These are phyloP conservation scores for Villa cingulata DNA, from an alignment of 2,888 invertebrate genomes.

Conservation along the genomic window DNA sequence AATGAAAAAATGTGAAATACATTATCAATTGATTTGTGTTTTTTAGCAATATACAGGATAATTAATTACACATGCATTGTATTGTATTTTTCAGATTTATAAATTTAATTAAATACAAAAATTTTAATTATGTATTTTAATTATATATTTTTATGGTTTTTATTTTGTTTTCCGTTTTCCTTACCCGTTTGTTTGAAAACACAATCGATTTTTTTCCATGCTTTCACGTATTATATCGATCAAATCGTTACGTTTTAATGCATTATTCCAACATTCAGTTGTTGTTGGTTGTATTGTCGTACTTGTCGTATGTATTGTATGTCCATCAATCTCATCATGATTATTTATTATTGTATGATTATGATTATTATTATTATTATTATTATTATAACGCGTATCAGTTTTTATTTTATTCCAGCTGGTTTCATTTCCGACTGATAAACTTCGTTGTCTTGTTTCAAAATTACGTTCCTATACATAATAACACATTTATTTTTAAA, in stretches of 20 bases:
- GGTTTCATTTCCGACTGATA: constrained; percentile 35
- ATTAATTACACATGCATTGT: too few species aligned
- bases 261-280: constrained; percentile 48
- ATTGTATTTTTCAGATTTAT: too few species aligned
- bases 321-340: constrained; percentile 9
- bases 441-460: constrained; percentile 33
- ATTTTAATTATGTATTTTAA: too few species aligned
- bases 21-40: too few species aligned
- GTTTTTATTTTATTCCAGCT: constrained; percentile 27
- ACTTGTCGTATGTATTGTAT: constrained; percentile 10
- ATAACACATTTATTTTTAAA: background rate
- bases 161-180: constrained; percentile 15
- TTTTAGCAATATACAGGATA: too few species aligned
- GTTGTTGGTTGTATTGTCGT: constrained; percentile 14
- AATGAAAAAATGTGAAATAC: too few species aligned
- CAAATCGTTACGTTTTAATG: constrained; percentile 66
- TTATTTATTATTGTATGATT: background rate
- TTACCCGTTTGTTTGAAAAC: constrained; percentile 70
- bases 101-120: too few species aligned
- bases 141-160: too few species aligned
- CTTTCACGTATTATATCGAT: constrained; percentile 79
- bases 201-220: constrained; percentile 81
- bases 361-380: background rate
- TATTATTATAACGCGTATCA: background rate
- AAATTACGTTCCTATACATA: constrained; percentile 31